These are phyloP conservation scores for Drosophila truncata DNA, from an alignment of 1,140 invertebrate genomes.

Conservation along the genomic window DNA sequence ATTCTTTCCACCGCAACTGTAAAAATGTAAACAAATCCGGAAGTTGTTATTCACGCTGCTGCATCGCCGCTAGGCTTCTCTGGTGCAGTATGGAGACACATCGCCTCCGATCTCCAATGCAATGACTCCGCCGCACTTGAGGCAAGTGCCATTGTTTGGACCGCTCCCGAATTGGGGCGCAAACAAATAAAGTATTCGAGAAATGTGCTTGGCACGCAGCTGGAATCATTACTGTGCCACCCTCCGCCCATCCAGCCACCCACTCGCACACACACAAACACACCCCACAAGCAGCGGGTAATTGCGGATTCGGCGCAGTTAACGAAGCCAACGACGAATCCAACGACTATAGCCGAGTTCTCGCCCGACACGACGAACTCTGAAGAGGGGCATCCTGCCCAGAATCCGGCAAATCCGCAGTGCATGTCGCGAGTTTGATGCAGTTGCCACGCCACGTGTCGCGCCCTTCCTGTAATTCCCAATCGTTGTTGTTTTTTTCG, in stretches of 20 bases:
- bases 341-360: constrained; percentile 24
- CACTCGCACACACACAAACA: constrained; percentile 7
- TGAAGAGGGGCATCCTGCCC: constrained; percentile 62
- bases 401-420: constrained; percentile 68
- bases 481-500: constrained; percentile 40
- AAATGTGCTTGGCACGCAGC: constrained; percentile 42
- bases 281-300: constrained; percentile 10
- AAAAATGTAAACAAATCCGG: constrained; percentile 52
- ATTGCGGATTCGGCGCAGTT: constrained; percentile 73
- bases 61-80: constrained; percentile 35
- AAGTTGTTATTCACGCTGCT: constrained; percentile 68
- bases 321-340: constrained; percentile 29
- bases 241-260: constrained; percentile 39
- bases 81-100: constrained; percentile 7
- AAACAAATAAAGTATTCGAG: constrained; percentile 44
- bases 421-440: constrained; percentile 69
- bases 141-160: constrained; percentile 68
- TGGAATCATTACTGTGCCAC: constrained; percentile 74
- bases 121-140: constrained; percentile 60
- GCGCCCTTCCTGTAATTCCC: constrained; percentile 8
- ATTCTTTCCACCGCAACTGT: neutral
- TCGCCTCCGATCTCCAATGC: constrained; percentile 17
- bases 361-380: constrained; percentile 16
- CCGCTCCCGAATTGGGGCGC: constrained; percentile 61
- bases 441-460: constrained; percentile 57